Evolutionary conservation across 2,797 vertebrate species (phyloP).

Genomic region (Triplophysa bombifrons): DNA sequence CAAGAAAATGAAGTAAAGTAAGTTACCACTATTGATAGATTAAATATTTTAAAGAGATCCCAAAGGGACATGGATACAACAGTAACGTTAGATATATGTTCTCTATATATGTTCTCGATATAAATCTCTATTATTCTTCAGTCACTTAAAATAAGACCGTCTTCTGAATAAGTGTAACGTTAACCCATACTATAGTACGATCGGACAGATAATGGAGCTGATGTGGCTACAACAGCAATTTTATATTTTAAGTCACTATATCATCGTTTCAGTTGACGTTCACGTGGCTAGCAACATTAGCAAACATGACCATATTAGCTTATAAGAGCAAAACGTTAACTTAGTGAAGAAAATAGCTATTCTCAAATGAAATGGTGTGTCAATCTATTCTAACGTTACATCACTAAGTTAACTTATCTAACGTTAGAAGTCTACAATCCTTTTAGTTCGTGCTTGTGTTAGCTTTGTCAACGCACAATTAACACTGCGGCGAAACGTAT

Average conservation of each 20-base stretch:
- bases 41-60: background rate
- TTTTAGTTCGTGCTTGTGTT: background rate
- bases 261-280: background rate
- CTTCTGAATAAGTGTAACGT: too few relatives aligned
- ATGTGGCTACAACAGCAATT: background rate
- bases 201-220: background rate
- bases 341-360: background rate
- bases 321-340: background rate
- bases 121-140: too few relatives aligned
- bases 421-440: background rate
- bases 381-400: background rate
- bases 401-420: too few relatives aligned
- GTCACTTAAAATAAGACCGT: too few relatives aligned
- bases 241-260: background rate
- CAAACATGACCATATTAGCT: background rate
- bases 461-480: constrained; percentile 1
- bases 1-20: background rate
- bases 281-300: constrained; percentile 12
- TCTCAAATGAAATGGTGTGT: too few relatives aligned
- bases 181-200: background rate
- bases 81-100: background rate
- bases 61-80: background rate
- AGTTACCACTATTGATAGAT: background rate
- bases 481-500: background rate
- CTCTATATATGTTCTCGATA: too few relatives aligned